Conservation (phyloP, 2,113 vertebrate genomes). For the Tursiops truncatus region DNA sequence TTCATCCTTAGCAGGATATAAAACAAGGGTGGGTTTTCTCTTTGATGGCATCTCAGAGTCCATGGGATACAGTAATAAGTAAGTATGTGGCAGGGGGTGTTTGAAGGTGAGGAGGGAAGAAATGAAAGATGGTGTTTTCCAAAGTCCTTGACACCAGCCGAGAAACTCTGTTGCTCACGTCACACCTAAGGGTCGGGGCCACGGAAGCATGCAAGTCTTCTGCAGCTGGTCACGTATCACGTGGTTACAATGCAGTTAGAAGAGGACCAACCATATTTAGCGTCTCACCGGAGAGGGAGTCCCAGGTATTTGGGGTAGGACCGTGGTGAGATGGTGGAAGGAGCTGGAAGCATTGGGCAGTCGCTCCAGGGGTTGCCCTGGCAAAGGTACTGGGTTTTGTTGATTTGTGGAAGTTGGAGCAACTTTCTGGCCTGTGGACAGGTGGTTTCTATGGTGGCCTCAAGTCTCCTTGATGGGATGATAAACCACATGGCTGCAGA, state of each 20-base stretch:
- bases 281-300: background rate
- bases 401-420: background rate
- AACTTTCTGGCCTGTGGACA: background rate
- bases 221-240: background rate
- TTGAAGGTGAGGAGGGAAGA: background rate
- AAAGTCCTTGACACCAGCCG: background rate
- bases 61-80: background rate
- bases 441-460: rapidly evolving
- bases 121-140: background rate
- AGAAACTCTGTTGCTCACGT: background rate
- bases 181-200: rapidly evolving
- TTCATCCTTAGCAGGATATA: background rate
- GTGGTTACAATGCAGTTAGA: background rate
- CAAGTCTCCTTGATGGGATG: no score
- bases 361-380: background rate
- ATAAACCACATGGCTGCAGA: background rate
- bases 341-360: background rate
- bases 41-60: background rate
- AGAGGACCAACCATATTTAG: background rate
- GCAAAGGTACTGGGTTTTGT: background rate
- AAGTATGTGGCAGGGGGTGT: background rate
- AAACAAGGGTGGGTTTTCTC: background rate
- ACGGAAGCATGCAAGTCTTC: background rate
- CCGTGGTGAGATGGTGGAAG: rapidly evolving
- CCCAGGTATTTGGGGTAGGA: background rate